Conservation (phyloP, 2,113 vertebrate genomes). For the Hyla sarda region DNA sequence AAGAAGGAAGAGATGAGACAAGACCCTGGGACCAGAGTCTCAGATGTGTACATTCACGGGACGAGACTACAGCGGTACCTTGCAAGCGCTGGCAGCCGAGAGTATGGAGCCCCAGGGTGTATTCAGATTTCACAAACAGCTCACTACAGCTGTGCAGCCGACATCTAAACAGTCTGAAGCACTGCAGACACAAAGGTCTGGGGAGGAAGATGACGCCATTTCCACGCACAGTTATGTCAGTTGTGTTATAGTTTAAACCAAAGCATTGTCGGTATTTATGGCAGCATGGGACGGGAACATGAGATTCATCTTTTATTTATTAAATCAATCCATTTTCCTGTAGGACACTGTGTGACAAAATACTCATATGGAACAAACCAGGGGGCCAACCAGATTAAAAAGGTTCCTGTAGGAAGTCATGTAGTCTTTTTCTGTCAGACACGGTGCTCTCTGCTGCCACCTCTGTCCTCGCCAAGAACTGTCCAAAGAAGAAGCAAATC, state of each 20-base stretch:
- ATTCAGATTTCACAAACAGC: conserved; percentile 50
- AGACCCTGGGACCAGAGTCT: not conserved
- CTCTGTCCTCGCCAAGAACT: too few relatives aligned
- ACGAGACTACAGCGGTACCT: conserved; percentile 1
- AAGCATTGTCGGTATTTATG: not conserved
- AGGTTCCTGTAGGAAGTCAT: too few relatives aligned
- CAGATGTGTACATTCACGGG: not conserved
- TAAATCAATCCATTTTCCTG: not conserved
- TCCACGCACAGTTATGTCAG: conserved; percentile 28
- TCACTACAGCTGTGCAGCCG: conserved; percentile 39
- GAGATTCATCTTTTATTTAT: not conserved
- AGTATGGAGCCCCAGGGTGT: conserved; percentile 34
- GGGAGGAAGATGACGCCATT: conserved; percentile 29
- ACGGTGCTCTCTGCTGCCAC: too few relatives aligned
- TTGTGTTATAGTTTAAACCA: not conserved
- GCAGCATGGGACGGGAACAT: not conserved
- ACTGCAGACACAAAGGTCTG: conserved; percentile 29
- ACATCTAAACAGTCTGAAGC: conserved; percentile 45
- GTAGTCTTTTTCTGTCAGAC: too few relatives aligned
- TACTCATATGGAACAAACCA: too few relatives aligned
- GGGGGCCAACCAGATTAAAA: too few relatives aligned
- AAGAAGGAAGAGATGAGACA: not conserved
- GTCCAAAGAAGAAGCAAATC: too few relatives aligned
- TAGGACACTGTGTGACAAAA: not conserved
- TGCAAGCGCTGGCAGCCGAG: not conserved